Evolutionary conservation across 2,797 vertebrate genomes (phyloP).

Genomic region (Steatocranus sp.): DNA sequence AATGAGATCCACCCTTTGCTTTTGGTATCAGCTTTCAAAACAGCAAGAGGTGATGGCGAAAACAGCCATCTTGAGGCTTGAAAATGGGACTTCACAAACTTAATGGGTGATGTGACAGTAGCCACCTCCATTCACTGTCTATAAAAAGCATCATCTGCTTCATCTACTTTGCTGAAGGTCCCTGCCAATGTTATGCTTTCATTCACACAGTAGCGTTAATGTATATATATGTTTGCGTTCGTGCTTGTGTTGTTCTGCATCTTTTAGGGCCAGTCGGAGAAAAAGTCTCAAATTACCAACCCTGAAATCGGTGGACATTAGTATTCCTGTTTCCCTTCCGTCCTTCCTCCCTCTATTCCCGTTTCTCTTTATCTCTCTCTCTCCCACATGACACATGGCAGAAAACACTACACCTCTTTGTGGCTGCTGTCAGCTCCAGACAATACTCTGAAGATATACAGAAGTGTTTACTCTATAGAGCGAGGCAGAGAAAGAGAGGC

Average conservation of each 20-base stretch:
- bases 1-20: fast-evolving
- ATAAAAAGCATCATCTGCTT: neutral
- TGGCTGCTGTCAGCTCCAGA: conserved; percentile 54
- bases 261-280: neutral
- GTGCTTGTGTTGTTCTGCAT: neutral
- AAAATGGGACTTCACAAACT: neutral
- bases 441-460: conserved; percentile 69
- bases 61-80: neutral
- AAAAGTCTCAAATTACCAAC: neutral
- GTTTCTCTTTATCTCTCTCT: neutral
- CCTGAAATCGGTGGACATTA: conserved; percentile 1
- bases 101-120: neutral
- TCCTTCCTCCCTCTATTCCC: neutral
- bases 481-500: neutral
- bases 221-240: neutral
- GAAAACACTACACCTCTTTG: conserved; percentile 43
- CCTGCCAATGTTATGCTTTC: fast-evolving
- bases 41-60: neutral
- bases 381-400: neutral
- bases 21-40: neutral
- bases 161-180: neutral
- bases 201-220: fast-evolving
- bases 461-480: conserved; percentile 59
- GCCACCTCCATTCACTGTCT: neutral
- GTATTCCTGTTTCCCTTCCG: conserved; percentile 1